Evolutionary conservation across 2,113 vertebrate species (phyloP).

Genomic region (Scytalopus superciliaris): DNA sequence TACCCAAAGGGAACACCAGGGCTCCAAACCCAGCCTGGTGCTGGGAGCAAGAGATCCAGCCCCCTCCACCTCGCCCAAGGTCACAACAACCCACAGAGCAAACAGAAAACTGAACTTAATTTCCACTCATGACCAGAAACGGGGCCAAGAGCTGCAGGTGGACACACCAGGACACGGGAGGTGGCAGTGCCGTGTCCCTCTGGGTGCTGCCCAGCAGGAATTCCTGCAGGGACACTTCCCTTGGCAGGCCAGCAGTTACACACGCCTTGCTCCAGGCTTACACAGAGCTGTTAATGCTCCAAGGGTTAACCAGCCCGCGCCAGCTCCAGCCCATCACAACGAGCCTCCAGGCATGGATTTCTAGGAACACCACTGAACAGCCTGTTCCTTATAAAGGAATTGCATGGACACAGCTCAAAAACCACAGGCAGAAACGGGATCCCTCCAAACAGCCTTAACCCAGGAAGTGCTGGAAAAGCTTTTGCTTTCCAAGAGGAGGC

Average conservation of each 20-base stretch:
- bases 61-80: not conserved
- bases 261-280: not conserved
- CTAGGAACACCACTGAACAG: constrained; percentile 4
- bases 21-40: accelerated
- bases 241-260: not conserved
- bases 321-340: accelerated
- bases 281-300: not conserved
- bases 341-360: not conserved
- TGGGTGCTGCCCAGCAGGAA: accelerated
- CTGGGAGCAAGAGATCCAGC: not conserved
- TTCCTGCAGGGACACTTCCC: not conserved
- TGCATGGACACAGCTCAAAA: not conserved
- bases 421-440: not conserved
- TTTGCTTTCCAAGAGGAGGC: not conserved
- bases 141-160: not conserved
- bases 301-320: not conserved
- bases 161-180: not conserved
- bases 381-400: not conserved
- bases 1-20: not conserved
- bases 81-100: not conserved
- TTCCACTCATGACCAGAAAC: accelerated
- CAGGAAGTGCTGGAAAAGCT: not conserved
- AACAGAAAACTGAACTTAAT: not conserved
- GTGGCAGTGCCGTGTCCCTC: accelerated
- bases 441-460: not conserved